Percentiles rank a stretch among this genome's conserved stretches.
Evolutionary conservation across 2,797 vertebrate genomes (phyloP).

Genomic region (Gallinago stenura): DNA sequence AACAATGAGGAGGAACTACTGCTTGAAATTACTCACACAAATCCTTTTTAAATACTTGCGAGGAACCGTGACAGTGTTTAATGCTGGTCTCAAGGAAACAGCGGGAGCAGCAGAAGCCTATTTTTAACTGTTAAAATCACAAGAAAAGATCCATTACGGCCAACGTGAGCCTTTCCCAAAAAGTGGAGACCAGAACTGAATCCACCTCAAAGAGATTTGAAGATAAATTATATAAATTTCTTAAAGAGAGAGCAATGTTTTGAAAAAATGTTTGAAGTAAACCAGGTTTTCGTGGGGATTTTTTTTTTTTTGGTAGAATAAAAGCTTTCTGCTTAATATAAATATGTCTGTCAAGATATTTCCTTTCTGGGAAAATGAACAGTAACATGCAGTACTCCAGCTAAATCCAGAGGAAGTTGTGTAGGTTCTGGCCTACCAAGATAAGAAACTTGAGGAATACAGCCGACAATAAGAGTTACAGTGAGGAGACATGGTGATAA

Average conservation of each 20-base stretch:
- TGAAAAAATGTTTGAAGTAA: not conserved
- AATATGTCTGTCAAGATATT: not conserved
- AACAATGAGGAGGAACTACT: not conserved
- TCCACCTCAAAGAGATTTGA: not conserved
- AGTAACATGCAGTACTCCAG: not conserved
- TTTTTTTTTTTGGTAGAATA: not conserved
- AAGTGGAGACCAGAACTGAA: not conserved
- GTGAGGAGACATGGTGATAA: not conserved
- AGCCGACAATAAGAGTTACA: not conserved
- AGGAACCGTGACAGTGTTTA: not conserved
- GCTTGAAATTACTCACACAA: not conserved
- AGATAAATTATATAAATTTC: not conserved
- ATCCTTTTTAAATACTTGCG: not conserved
- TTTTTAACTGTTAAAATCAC: not conserved
- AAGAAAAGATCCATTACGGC: not conserved
- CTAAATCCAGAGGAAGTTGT: slow-evolving; percentile 1
- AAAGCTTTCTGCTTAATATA: not conserved
- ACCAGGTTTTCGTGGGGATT: not conserved
- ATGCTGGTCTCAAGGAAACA: not conserved
- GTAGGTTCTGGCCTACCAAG: slow-evolving; percentile 3
- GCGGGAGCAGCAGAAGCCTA: not conserved
- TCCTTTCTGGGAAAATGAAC: not conserved
- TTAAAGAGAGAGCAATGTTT: not conserved
- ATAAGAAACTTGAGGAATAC: slow-evolving; percentile 22
- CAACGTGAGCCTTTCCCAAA: not conserved